Evolutionary conservation across 2,797 vertebrate genomes (phyloP), one percentile per base, ranked within the genome.

Genomic region (Falco rusticolus): DNA sequence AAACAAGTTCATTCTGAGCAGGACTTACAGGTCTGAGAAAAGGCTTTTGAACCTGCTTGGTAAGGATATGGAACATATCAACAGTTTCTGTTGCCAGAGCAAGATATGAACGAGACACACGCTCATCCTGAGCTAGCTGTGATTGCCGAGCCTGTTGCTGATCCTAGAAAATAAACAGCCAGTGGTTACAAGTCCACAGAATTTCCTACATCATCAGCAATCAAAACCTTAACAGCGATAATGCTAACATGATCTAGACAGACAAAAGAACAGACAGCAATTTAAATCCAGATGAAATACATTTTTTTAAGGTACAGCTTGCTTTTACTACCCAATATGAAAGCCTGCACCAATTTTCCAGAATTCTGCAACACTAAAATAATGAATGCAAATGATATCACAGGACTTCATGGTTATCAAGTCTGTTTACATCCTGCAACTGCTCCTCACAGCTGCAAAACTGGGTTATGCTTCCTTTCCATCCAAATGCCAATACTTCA

Each of bases 21-120:
- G 56, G 15, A 82, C 99, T 99, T 97, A 99, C 99, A 41, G 99
- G 99, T 97, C 99, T 98, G 97, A 99, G 99, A 98, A 99, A 99
- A 88, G 99, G 99, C 98, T 99, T 99, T 98, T 99, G 99, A 96
- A 99, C 99, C 97, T 99, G 99, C 98, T 99, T 99, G 93, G 99
- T 99, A 92, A 99, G 99, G 96, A 99, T 99, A 97, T 99, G 99
- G 97, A 99, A 99, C 99, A 99, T 99, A 96, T 99, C 99, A 78
- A 99, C 99, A 0, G 99, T 99, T 97, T 99, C 99, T 1, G 99
- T 99, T 39, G 99, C 99, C 97, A 99, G 97, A 75, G 99, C 99
- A 28, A 99, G 98, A 91, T 99, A 99, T 3, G 99, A 99, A 51
- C 99, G 99, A 29, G 99, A 99, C 28, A 99, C 99, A 0, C 99